Evolutionary conservation across 2,797 vertebrate genomes (phyloP).

Genomic region (Gymnoscopelus braueri): DNA sequence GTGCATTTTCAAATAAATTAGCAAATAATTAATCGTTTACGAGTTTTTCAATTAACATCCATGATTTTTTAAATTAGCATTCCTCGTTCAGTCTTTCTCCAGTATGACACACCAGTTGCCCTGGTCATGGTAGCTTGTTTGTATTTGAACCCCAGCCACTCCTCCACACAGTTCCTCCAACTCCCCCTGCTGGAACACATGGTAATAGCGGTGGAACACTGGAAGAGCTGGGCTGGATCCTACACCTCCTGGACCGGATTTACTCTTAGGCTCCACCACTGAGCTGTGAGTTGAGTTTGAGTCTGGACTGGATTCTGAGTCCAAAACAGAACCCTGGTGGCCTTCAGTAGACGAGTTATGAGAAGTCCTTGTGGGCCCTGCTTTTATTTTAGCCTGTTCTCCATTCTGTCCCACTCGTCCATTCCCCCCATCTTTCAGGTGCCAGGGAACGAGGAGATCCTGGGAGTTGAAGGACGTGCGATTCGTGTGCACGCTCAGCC

Average conservation of each 20-base stretch:
- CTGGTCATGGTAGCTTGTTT: conserved; percentile 92
- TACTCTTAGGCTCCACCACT: too few relatives aligned
- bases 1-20: too few relatives aligned
- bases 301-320: not conserved
- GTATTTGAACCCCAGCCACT: conserved; percentile 78
- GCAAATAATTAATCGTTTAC: too few relatives aligned
- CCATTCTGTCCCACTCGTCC: conserved; percentile 14
- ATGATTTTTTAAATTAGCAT: too few relatives aligned
- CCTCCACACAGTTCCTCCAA: conserved; percentile 85
- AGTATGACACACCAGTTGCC: conserved; percentile 97
- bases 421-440: conserved; percentile 80
- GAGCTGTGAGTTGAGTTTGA: not conserved
- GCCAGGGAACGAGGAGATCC: conserved; percentile 96
- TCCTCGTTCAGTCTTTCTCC: conserved; percentile 60
- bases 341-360: not conserved
- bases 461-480: conserved; percentile 91
- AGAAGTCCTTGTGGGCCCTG: conserved; percentile 47
- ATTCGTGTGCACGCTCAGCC: conserved; percentile 90
- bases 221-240: conserved; percentile 22
- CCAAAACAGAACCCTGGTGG: not conserved
- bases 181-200: conserved; percentile 94
- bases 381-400: conserved; percentile 29
- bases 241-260: conserved; percentile 1
- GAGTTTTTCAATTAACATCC: too few relatives aligned
- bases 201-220: conserved; percentile 95